Conservation (phyloP, 2,797 vertebrate species). For the Hipposideros larvatus region DNA sequence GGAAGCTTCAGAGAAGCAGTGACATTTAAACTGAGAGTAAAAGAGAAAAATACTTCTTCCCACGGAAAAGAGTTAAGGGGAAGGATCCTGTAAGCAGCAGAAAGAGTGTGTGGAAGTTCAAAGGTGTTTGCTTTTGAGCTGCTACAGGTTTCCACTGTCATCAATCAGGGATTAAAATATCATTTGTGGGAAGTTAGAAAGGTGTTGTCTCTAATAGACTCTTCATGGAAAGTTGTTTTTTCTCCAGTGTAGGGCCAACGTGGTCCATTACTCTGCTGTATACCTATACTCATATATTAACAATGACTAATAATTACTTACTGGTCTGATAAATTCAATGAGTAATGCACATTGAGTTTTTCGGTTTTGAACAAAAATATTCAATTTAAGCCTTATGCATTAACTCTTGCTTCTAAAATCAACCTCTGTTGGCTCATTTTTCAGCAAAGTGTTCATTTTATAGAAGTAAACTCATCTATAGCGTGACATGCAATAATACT, state of each 20-base stretch:
- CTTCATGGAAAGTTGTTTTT: neutral
- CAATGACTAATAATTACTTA: neutral
- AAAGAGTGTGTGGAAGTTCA: neutral
- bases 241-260: neutral
- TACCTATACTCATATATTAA: neutral
- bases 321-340: slow-evolving; percentile 66
- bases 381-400: slow-evolving; percentile 76
- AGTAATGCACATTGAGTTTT: slow-evolving; percentile 76
- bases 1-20: slow-evolving; percentile 1
- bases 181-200: neutral
- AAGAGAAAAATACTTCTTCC: neutral
- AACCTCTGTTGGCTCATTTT: slow-evolving; percentile 57
- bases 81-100: neutral
- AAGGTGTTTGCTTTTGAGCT: neutral
- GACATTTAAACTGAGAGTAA: slow-evolving; percentile 51
- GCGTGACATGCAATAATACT: slow-evolving; percentile 23
- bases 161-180: neutral
- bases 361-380: slow-evolving; percentile 79
- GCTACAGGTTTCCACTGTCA: neutral
- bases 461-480: slow-evolving; percentile 61
- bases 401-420: slow-evolving; percentile 77
- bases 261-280: neutral
- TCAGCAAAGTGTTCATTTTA: slow-evolving; percentile 61
- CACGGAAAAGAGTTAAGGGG: neutral
- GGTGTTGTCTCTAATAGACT: neutral